These are phyloP conservation scores for Lepilemur septentrionalis DNA, from an alignment of 2,797 vertebrate genomes.

Conservation along the genomic window DNA sequence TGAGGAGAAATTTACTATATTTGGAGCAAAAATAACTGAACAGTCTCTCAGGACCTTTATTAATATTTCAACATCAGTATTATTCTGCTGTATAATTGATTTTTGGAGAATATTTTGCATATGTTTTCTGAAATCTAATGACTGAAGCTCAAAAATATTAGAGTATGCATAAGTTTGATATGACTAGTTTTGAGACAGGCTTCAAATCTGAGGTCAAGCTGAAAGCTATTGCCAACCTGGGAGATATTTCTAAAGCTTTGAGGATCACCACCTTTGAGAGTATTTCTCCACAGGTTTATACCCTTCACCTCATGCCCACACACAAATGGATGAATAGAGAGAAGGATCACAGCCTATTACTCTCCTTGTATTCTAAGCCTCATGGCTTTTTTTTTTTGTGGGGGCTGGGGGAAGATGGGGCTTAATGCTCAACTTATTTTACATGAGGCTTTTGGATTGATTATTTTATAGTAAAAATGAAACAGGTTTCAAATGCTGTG, in stretches of 20 bases:
- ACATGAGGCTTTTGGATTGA: background rate
- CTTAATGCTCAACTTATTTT: background rate
- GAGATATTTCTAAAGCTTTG: background rate
- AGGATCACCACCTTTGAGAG: background rate
- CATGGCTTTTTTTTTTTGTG: background rate
- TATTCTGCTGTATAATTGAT: conserved; percentile 84
- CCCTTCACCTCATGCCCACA: background rate
- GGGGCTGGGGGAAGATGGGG: too few species aligned
- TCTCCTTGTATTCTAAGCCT: background rate
- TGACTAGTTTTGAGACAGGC: background rate
- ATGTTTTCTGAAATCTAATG: conserved; percentile 75
- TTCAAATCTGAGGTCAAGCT: conserved; percentile 17
- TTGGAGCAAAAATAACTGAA: conserved; percentile 83
- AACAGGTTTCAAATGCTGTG: background rate
- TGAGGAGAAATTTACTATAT: conserved; percentile 84
- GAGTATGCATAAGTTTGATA: background rate
- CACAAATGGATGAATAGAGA: background rate
- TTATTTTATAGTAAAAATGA: background rate
- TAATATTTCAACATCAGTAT: conserved; percentile 84
- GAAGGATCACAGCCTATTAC: accelerated
- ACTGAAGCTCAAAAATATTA: conserved; percentile 66
- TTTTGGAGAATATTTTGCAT: conserved; percentile 80
- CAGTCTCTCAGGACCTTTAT: conserved; percentile 81
- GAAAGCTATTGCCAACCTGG: background rate
- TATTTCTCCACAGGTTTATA: background rate